Evolutionary conservation across 2,888 invertebrate species (phyloP), one percentile per base, ranked within the genome.

Genomic region (Thumatha senex): DNA sequence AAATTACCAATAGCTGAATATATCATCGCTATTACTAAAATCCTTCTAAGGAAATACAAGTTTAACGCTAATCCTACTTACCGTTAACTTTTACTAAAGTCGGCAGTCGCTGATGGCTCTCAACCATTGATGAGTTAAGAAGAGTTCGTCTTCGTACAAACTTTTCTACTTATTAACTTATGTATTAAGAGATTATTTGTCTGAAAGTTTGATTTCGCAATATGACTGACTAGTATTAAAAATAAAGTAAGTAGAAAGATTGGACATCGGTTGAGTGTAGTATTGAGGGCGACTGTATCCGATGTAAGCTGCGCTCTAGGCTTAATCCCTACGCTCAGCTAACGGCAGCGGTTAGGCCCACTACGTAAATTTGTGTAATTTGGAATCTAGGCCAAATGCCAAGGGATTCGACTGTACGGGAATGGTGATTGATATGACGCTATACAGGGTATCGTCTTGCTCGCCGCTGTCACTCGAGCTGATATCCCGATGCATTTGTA

Each of bases 291-390:
- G 71, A 67, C 48, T 50, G 48, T 76, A 83, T 78, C 79, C 79
- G 74, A 58, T 78, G 87, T 89, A 86, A 87, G 88, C 89, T 83
- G 77, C 73, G 74, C 77, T 76, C 78, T 71, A 70, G 73, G 77
- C 76, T 81, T 89, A 89, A 91, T 89, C 89, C 87, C 76, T 65
- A 70, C 70, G 76, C 80, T 76, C 54, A 76, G 73, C 84, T 84
- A 84, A 80, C 85, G 80, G 78, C 76, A 62, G 75, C 75, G 80
- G 85, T 80, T 84, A 86, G 88, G 85, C 88, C 79, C 80, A 81
- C 82, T 80, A 84, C 86, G 88, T 89, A 89, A 91, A 89, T 89
- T 90, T 86, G 87, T 87, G 86, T 91, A 89, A 90, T 89, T 90
- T 88, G 76, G 87, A 80, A 91, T 89, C 83, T 84, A 89, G 90